Conservation (phyloP, 2,113 vertebrate genomes). For the Phylloscopus trochiloides region DNA sequence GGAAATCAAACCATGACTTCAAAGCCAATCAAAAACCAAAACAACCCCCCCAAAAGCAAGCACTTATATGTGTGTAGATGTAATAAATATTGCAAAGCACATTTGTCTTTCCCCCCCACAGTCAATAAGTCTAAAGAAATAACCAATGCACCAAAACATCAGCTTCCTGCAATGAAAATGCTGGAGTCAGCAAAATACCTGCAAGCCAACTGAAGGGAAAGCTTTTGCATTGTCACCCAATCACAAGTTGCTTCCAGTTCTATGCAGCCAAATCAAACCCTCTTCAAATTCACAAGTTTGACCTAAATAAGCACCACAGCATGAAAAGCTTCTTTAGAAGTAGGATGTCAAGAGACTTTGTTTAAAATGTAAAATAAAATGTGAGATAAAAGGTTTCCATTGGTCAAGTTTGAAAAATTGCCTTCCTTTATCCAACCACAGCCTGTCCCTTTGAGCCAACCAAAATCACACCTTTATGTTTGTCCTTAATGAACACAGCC, state of each 20-base stretch:
- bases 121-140: slow-evolving; percentile 66
- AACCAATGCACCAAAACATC: slow-evolving; percentile 69
- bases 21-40: slow-evolving; percentile 35
- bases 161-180: slow-evolving; percentile 59
- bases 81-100: slow-evolving; percentile 79
- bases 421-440: slow-evolving; percentile 72
- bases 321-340: slow-evolving; percentile 71
- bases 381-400: slow-evolving; percentile 69
- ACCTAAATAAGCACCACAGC: slow-evolving; percentile 78
- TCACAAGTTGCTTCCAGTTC: slow-evolving; percentile 66
- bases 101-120: slow-evolving; percentile 29
- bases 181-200: slow-evolving; percentile 58
- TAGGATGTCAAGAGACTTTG: slow-evolving; percentile 43
- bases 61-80: slow-evolving; percentile 1
- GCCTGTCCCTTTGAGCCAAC: slow-evolving; percentile 66
- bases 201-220: slow-evolving; percentile 67
- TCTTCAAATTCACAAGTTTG: slow-evolving; percentile 69
- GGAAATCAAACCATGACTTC: slow-evolving; percentile 25
- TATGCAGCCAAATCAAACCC: slow-evolving; percentile 66
- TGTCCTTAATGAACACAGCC: slow-evolving; percentile 52
- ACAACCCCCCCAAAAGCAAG: slow-evolving; percentile 32
- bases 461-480: slow-evolving; percentile 7
- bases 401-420: slow-evolving; percentile 73
- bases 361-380: slow-evolving; percentile 60
- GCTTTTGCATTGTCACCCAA: slow-evolving; percentile 55